Evolutionary conservation across 2,797 vertebrate species (phyloP).

Genomic region (Sphenopsis melanotis): DNA sequence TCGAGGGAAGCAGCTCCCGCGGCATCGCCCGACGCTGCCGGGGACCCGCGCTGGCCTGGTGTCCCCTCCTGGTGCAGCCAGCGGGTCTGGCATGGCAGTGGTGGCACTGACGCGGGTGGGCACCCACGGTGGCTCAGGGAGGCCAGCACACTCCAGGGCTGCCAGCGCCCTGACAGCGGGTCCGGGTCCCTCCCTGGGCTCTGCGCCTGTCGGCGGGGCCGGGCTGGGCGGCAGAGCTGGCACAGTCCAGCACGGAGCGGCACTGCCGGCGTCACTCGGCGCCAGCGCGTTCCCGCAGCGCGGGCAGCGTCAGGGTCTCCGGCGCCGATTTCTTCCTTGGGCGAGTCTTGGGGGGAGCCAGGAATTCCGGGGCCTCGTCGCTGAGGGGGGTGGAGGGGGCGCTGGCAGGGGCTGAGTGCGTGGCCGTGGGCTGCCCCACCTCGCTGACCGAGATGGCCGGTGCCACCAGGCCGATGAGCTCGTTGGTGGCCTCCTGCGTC

Average conservation of each 20-base stretch:
- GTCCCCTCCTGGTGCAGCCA: neutral
- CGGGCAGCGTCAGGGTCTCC: slow-evolving; percentile 67
- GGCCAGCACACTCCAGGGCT: neutral
- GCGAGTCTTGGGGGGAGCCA: slow-evolving; percentile 66
- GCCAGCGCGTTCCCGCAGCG: slow-evolving; percentile 47
- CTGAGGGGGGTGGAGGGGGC: slow-evolving; percentile 69
- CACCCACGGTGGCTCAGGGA: neutral
- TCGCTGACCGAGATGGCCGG: slow-evolving; percentile 68
- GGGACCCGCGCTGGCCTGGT: neutral
- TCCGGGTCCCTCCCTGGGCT: neutral
- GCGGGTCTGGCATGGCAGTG: neutral
- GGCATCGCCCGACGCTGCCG: accelerated
- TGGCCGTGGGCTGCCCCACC: slow-evolving; percentile 26
- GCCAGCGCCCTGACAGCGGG: neutral
- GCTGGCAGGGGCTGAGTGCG: slow-evolving; percentile 62
- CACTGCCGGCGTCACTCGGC: neutral
- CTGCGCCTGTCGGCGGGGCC: neutral
- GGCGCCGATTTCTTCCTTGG: slow-evolving; percentile 72
- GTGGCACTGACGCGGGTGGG: neutral
- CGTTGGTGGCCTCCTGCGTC: slow-evolving; percentile 85
- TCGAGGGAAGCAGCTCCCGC: neutral
- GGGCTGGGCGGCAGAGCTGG: neutral
- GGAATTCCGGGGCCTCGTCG: slow-evolving; percentile 72
- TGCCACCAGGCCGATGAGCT: slow-evolving; percentile 77
- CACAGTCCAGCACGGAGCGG: neutral